phyloP scores from a whole-genome alignment of 2,888 invertebrate genomes.

The Acleris laterana region DNA sequence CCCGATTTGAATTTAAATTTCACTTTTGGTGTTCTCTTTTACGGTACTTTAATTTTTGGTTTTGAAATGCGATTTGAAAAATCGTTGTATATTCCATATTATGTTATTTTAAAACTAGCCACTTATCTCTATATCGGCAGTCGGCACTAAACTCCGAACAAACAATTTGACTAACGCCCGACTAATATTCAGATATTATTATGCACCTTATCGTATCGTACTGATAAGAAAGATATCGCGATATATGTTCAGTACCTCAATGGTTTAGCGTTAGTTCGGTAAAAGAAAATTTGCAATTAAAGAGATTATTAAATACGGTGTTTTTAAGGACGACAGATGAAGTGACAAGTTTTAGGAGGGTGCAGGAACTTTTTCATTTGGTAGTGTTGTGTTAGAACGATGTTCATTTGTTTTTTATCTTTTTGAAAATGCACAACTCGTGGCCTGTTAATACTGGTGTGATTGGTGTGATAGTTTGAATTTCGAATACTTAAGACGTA shows the following conservation, averaged over 20 bases:
- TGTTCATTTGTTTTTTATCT: no score
- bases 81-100: no score
- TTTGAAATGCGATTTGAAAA: no score
- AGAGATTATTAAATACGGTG: neutral
- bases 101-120: neutral
- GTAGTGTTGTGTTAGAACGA: no score
- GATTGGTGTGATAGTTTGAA: conserved; percentile 10
- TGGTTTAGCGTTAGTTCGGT: conserved; percentile 14
- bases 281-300: neutral
- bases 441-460: neutral
- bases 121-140: conserved; percentile 4
- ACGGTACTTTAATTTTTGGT: no score
- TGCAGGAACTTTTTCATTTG: no score
- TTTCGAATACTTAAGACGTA: neutral
- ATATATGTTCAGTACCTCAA: conserved; percentile 16
- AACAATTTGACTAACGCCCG: conserved; percentile 23
- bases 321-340: no score
- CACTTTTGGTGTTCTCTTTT: no score
- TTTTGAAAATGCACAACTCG: neutral
- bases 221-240: conserved; percentile 31
- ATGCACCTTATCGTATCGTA: conserved; percentile 18
- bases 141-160: conserved; percentile 14
- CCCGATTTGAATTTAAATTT: no score
- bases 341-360: no score
- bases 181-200: conserved; percentile 15